phyloP scores from a whole-genome alignment of 2,888 invertebrate species.

The Camptogramma bilineatum region DNA sequence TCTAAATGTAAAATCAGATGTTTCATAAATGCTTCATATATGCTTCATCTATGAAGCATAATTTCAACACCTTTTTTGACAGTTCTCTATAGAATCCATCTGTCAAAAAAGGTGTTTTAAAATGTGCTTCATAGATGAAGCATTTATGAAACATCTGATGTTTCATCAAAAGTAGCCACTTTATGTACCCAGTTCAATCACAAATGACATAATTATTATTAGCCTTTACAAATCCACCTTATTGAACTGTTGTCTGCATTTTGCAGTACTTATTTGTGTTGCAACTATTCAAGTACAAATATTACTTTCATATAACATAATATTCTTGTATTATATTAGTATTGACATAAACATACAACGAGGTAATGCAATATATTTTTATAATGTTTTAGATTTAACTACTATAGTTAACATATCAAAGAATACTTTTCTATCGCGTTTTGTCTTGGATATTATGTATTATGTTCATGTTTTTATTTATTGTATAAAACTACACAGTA shows the following conservation, averaged over 20 bases:
- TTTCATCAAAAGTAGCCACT: no score
- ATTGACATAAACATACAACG: constrained; percentile 74
- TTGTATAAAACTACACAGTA: constrained; percentile 26
- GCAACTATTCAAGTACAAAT: constrained; percentile 36
- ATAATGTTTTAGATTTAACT: constrained; percentile 63
- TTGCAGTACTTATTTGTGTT: constrained; percentile 18
- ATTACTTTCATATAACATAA: constrained; percentile 25
- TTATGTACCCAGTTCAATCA: not conserved
- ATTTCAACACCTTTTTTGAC: no score
- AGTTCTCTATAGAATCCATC: no score
- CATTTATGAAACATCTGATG: no score
- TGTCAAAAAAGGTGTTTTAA: no score
- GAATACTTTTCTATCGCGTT: constrained; percentile 54
- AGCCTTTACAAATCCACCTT: not conserved
- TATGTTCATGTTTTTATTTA: constrained; percentile 28
- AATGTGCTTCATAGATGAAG: no score
- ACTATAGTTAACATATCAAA: constrained; percentile 63
- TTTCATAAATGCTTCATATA: no score
- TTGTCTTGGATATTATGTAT: constrained; percentile 38
- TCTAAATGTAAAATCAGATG: no score
- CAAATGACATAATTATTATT: not conserved
- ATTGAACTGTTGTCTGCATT: constrained; percentile 13
- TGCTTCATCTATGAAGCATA: no score
- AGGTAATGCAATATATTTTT: constrained; percentile 79
- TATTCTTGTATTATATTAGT: constrained; percentile 50